Evolutionary conservation across 2,113 vertebrate species (phyloP).

Genomic region (Oenanthe oenanthe): DNA sequence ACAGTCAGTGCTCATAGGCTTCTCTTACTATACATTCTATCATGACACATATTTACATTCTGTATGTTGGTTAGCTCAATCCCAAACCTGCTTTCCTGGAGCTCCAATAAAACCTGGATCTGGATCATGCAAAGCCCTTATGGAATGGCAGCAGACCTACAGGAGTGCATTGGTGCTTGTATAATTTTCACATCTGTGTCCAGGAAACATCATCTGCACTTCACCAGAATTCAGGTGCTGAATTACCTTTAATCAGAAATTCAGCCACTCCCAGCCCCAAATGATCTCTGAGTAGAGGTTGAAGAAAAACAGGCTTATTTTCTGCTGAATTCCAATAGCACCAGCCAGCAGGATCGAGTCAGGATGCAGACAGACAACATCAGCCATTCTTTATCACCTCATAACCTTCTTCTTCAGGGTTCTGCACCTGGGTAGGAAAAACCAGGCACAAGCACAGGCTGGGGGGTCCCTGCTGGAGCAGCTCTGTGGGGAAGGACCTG

Average conservation of each 20-base stretch:
- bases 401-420: neutral
- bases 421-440: neutral
- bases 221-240: neutral
- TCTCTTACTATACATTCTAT: neutral
- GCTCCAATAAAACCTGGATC: neutral
- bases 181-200: neutral
- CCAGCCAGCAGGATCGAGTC: neutral
- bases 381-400: neutral
- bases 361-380: neutral
- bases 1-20: neutral
- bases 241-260: neutral
- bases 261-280: neutral
- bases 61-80: neutral
- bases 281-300: neutral
- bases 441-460: neutral
- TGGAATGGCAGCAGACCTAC: neutral
- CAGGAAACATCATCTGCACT: neutral
- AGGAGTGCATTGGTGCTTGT: neutral
- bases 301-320: neutral
- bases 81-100: neutral
- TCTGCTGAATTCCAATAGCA: neutral
- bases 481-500: neutral
- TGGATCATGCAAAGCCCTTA: neutral
- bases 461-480: neutral
- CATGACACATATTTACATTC: no score